Conservation (phyloP, 2,113 vertebrate species). For the Thunnus thynnus region DNA sequence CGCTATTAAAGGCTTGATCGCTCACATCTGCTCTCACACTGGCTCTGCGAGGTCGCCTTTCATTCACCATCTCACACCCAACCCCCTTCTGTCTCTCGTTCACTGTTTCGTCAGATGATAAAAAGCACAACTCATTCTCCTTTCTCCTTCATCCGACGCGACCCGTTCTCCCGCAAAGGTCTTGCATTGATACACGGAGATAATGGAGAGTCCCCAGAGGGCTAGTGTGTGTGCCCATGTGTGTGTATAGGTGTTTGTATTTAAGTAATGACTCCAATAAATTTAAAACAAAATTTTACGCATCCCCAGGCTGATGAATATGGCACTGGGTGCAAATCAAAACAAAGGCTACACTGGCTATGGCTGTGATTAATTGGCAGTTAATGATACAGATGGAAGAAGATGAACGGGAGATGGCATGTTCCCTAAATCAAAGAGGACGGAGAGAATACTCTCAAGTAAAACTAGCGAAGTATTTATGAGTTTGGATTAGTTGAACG, state of each 20-base stretch:
- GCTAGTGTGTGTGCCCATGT: background rate
- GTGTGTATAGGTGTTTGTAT: background rate
- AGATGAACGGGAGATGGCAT: background rate
- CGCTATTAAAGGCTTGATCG: slow-evolving; percentile 55
- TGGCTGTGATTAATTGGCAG: slow-evolving; percentile 7
- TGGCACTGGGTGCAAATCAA: background rate
- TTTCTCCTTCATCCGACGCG: background rate
- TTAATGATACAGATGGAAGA: slow-evolving; percentile 7
- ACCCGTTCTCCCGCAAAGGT: slow-evolving; percentile 9
- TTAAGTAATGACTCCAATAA: background rate
- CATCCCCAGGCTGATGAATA: background rate
- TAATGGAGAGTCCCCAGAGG: background rate
- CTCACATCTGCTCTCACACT: slow-evolving; percentile 50
- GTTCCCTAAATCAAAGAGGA: background rate
- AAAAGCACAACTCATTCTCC: slow-evolving; percentile 34
- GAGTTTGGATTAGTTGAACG: background rate
- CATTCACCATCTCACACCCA: slow-evolving; percentile 22
- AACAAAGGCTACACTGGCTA: background rate
- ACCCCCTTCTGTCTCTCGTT: slow-evolving; percentile 16
- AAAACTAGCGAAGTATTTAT: background rate
- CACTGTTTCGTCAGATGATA: slow-evolving; percentile 31
- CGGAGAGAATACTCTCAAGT: background rate
- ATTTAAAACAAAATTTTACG: background rate
- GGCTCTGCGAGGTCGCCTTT: slow-evolving; percentile 11
- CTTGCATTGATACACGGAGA: slow-evolving; percentile 18